A percentile compares a stretch with the other conserved stretches of the same genome.
Evolutionary conservation across 1,140 invertebrate species (phyloP).

Genomic region (Drosophila nebulosa): DNA sequence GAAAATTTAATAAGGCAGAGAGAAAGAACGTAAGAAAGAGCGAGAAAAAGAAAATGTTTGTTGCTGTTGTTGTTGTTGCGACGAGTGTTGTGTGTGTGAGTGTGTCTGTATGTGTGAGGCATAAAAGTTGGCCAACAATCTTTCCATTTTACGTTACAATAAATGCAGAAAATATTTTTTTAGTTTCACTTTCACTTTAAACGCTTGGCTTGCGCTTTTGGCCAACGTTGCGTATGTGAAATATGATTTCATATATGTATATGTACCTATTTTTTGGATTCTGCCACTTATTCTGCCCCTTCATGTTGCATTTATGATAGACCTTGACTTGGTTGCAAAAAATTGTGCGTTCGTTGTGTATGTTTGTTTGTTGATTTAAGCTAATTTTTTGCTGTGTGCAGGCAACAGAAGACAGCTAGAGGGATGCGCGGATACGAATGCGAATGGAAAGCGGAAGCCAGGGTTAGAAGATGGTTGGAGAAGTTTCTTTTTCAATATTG

Average conservation of each 20-base stretch:
- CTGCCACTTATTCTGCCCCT: background rate
- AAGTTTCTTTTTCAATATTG: conserved; percentile 38
- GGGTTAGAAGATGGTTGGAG: background rate
- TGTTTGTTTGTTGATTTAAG: conserved; percentile 57
- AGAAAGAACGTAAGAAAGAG: background rate
- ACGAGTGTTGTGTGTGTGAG: background rate
- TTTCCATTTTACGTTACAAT: conserved; percentile 49
- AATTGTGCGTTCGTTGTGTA: conserved; percentile 16
- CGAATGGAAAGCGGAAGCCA: background rate
- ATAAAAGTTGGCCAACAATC: conserved; percentile 49
- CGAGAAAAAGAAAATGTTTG: conserved; percentile 18
- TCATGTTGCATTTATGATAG: conserved; percentile 40
- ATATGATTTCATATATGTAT: conserved; percentile 33
- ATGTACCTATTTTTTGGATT: background rate
- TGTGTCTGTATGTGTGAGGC: conserved; percentile 35
- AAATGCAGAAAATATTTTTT: conserved; percentile 18
- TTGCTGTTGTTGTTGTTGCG: background rate
- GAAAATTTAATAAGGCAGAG: conserved; percentile 72
- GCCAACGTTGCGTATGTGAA: conserved; percentile 66
- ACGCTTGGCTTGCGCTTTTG: conserved; percentile 53
- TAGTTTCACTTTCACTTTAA: conserved; percentile 24
- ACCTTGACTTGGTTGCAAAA: conserved; percentile 43
- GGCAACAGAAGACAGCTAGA: background rate
- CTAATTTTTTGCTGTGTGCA: conserved; percentile 38
- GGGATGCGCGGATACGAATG: background rate